Evolutionary conservation across 2,113 vertebrate genomes (phyloP), one percentile per base, ranked within the genome.

Genomic region (Paralichthys olivaceus): DNA sequence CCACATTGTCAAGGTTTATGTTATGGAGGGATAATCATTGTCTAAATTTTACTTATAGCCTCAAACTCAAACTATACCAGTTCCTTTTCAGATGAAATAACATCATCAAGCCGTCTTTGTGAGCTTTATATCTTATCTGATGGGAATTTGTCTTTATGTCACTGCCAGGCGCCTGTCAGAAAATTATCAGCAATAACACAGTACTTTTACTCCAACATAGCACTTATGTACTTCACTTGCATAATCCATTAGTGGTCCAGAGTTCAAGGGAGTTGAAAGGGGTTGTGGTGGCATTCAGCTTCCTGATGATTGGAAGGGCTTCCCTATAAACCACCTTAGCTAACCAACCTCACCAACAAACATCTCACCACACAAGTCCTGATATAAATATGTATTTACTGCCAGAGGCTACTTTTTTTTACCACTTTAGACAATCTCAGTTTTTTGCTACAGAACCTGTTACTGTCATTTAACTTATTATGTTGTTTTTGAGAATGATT

Each of bases 161-260:
- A 40, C 7, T 19, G 47, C 22, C 28, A 55, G 0, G 22, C 65
- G 2, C 8, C 20, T 14, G n/a, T 55, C 5, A 29, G 17, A 34
- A 64, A 55, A 57, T 72, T 59, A 75, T 75, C 75, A 75, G 69
- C 47, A 62, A 4, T 54, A 55, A 57, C 25, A 49, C 0, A 0
- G 1, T 6, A 56, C 8, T 49, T 15, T 72, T 23, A 47, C 6
- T 14, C 5, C 14, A 17, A 26, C 26, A 34, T n/a, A 49, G 32
- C 20, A 53, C 20, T 53, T n/a, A 51, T 22, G 68, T 26, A 20
- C 37, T 40, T 13, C 0, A 23, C 0, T 82, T 75, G 25, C 23
- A 28, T 67, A 71, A 84, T 54, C 26, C 4, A 54, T 65, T 34
- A 45, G 13, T 47, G 77, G 86, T 88, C 61, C 84, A 85, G 55